Evolutionary conservation across 2,797 vertebrate genomes (phyloP).

Genomic region (Alca torda): DNA sequence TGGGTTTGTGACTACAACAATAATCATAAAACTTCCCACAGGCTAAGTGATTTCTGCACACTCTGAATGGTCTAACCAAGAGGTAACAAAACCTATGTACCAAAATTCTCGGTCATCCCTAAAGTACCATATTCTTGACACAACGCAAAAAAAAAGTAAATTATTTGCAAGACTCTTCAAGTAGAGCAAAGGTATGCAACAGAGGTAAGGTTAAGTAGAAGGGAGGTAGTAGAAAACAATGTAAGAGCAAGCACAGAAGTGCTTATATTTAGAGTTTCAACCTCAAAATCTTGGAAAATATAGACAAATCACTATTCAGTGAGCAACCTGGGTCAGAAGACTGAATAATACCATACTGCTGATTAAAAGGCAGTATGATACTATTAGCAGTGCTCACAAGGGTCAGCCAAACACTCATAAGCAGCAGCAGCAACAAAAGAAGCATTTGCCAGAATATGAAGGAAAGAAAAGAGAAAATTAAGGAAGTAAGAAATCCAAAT

Average conservation of each 20-base stretch:
- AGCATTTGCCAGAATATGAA: slow-evolving; percentile 7
- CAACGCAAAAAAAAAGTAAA: not conserved
- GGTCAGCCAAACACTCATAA: slow-evolving; percentile 23
- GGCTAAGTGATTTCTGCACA: rapidly evolving
- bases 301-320: not conserved
- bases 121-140: not conserved
- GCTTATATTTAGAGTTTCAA: not conserved
- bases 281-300: not conserved
- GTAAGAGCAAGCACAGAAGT: not conserved
- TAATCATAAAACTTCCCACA: not conserved
- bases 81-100: not conserved
- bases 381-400: not conserved
- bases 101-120: not conserved
- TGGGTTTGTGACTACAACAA: not conserved
- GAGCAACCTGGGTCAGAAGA: not conserved
- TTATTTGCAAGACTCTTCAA: not conserved
- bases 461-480: slow-evolving; percentile 57
- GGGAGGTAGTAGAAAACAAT: not conserved
- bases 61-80: not conserved
- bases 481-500: slow-evolving; percentile 46
- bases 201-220: not conserved
- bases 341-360: not conserved
- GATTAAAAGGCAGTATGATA: not conserved
- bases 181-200: not conserved
- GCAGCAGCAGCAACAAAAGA: not conserved